Evolutionary conservation across 2,888 invertebrate species (phyloP), one percentile per base, ranked within the genome.

Genomic region (Pteria penguin): DNA sequence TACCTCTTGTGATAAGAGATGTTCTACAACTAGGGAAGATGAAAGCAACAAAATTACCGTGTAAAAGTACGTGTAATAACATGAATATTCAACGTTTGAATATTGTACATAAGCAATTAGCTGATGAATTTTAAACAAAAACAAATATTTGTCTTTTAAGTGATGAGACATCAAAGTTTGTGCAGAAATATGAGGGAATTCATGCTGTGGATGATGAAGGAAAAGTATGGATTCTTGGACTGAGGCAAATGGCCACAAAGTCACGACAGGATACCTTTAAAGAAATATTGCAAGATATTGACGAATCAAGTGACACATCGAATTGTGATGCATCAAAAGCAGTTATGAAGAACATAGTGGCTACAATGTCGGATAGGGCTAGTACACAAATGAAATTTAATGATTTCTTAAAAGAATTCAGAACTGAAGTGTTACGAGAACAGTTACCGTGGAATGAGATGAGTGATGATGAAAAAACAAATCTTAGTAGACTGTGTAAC

Each of bases 161-260:
- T 72, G 81, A 81, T 62, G 78, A 78, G 36, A 78, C 82, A 27
- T 73, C 76, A 24, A 74, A 76, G 36, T 75, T 60, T 31, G 80
- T 78, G 11, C 55, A 78, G 36, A 80, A 80, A 31, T 71, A 68
- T 69, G 62, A 74, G 69, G 80, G 80, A 18, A 78, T 78, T 69
- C 78, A 82, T 69, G 80, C 73, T 54, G 73, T 62, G 26, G 82
- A 80, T 65, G 62, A 70, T 55, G 55, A 72, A 36, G 77, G 79
- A 36, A 55, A 58, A 45, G 31, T 74, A 14, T 81, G 76, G 76
- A 70, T 74, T 27, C 62, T 79, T 31, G 79, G 79, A 11, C 31
- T 79, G n/a, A 58, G 79, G 32, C 68, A 81, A 52, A 76, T 81
- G 74, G 72, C 79, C 24, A 74, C 79, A 14, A 78, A 80, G 60